These are phyloP conservation scores for Entelurus aequoreus DNA, from an alignment of 2,113 vertebrate genomes.

Conservation along the genomic window DNA sequence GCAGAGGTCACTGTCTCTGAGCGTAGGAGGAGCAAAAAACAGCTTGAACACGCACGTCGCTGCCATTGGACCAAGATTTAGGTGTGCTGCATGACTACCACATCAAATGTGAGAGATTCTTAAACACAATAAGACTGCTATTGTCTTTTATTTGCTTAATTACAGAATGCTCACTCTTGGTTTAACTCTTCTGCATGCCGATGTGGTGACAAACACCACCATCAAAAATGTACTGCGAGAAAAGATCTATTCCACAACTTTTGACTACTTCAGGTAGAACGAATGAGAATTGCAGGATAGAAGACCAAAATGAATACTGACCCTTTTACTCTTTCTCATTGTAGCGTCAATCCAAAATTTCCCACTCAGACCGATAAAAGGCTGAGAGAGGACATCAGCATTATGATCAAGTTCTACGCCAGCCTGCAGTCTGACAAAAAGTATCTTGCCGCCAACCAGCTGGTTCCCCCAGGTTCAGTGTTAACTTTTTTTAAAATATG, in stretches of 20 bases:
- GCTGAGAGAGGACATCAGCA: slow-evolving; percentile 92
- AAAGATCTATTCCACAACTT: slow-evolving; percentile 96
- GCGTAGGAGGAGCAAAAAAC: slow-evolving; percentile 83
- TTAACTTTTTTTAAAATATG: background rate
- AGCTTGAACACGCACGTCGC: slow-evolving; percentile 89
- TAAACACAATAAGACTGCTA: background rate
- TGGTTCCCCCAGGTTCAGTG: slow-evolving; percentile 84
- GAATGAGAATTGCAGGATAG: background rate
- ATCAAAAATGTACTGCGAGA: slow-evolving; percentile 92
- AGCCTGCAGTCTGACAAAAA: slow-evolving; percentile 96
- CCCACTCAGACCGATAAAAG: slow-evolving; percentile 90
- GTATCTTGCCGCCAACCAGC: slow-evolving; percentile 87
- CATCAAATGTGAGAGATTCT: background rate
- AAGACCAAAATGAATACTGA: background rate
- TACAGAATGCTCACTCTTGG: slow-evolving; percentile 85
- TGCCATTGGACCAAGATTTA: slow-evolving; percentile 90
- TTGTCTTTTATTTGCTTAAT: slow-evolving; percentile 1
- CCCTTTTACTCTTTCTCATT: slow-evolving; percentile 8
- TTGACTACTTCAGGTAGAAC: slow-evolving; percentile 93
- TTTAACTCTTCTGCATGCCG: slow-evolving; percentile 88
- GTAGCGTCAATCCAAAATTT: slow-evolving; percentile 83
- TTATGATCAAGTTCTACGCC: slow-evolving; percentile 94
- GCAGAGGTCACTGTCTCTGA: slow-evolving; percentile 86
- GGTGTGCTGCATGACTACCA: slow-evolving; percentile 58
- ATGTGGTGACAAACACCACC: slow-evolving; percentile 90